A percentile compares a stretch with the other conserved stretches of the same genome.
Evolutionary conservation across 2,888 invertebrate species (phyloP).

Genomic region (Scaptomyza parva): DNA sequence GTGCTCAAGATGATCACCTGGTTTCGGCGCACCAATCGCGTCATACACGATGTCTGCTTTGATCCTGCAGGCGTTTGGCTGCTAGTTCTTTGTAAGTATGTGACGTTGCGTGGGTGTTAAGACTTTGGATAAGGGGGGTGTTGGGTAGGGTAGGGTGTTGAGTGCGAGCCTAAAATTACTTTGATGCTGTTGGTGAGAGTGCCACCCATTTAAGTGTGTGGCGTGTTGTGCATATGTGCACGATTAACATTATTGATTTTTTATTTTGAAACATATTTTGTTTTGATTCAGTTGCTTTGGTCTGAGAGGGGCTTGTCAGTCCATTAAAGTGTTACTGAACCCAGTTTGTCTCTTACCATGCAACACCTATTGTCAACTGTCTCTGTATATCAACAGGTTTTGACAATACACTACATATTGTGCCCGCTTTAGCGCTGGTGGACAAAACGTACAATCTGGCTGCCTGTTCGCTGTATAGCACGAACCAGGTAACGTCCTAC

Average conservation of each 20-base stretch:
- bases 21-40: conserved; percentile 83
- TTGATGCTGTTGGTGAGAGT: conserved; percentile 28
- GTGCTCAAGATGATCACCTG: conserved; percentile 84
- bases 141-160: neutral
- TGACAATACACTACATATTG: conserved; percentile 85
- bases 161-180: conserved; percentile 61
- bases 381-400: conserved; percentile 79
- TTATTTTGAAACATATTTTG: conserved; percentile 64
- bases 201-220: neutral
- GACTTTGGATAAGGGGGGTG: neutral
- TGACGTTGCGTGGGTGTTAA: conserved; percentile 3
- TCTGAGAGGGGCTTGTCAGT: conserved; percentile 1
- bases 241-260: conserved; percentile 71
- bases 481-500: conserved; percentile 84
- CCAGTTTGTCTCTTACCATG: conserved; percentile 6
- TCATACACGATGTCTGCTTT: conserved; percentile 91
- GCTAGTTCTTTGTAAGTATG: conserved; percentile 84
- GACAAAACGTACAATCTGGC: conserved; percentile 78
- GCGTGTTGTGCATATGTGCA: conserved; percentile 34
- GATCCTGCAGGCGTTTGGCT: conserved; percentile 90
- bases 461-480: conserved; percentile 78
- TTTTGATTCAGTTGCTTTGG: conserved; percentile 53
- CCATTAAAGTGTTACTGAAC: conserved; percentile 52
- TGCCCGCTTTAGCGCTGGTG: conserved; percentile 83
- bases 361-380: conserved; percentile 4